These are phyloP conservation scores for Mesoclemmys tuberculata DNA, from an alignment of 2,113 vertebrate species.

Conservation along the genomic window DNA sequence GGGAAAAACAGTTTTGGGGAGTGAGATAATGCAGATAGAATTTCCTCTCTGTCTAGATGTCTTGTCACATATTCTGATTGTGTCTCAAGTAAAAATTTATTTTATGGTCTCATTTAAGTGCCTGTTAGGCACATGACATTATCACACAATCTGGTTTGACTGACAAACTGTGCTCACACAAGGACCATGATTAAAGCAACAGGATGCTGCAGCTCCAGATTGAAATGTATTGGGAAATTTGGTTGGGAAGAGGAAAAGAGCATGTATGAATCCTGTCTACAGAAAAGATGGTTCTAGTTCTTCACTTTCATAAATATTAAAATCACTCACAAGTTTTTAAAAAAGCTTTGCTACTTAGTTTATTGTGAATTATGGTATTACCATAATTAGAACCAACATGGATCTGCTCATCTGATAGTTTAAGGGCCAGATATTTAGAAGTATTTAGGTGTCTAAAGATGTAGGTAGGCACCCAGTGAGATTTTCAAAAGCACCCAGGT, in stretches of 20 bases:
- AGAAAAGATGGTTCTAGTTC: fast-evolving
- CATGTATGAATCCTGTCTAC: background rate
- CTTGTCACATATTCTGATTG: background rate
- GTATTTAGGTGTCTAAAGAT: background rate
- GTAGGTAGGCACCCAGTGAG: background rate
- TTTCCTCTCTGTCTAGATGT: background rate
- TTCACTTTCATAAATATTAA: background rate
- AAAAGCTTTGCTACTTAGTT: background rate
- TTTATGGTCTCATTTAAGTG: background rate
- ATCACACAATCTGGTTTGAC: background rate
- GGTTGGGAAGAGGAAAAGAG: background rate
- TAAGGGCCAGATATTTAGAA: background rate
- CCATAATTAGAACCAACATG: background rate
- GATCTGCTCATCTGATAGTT: background rate
- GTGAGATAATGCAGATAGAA: background rate
- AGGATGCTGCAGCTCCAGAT: background rate
- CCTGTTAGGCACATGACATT: background rate
- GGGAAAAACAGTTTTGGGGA: background rate
- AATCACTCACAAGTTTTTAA: background rate
- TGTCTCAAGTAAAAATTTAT: background rate
- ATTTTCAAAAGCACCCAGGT: background rate
- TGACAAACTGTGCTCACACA: background rate
- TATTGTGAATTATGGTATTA: background rate
- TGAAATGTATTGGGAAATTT: background rate
- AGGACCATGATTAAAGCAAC: background rate